A percentile compares a stretch with the other conserved stretches of the same genome.
Evolutionary conservation across 2,113 vertebrate genomes (phyloP).

Genomic region (Petromus typicus): DNA sequence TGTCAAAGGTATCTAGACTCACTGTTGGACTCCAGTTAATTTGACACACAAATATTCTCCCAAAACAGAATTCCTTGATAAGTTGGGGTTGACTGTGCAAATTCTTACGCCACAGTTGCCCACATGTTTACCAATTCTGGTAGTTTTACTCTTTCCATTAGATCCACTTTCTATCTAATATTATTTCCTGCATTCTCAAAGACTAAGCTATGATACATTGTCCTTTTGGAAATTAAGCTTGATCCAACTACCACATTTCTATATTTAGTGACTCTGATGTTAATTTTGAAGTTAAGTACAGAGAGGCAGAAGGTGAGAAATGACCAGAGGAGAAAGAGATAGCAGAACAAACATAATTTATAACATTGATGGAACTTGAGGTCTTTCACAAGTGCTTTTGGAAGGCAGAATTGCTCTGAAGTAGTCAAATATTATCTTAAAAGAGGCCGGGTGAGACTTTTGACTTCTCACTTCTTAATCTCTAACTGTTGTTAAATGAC

Average conservation of each 20-base stretch:
- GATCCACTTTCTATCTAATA: neutral
- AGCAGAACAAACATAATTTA: neutral
- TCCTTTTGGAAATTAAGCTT: neutral
- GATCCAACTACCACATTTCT: neutral
- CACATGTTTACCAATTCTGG: neutral
- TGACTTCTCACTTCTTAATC: neutral
- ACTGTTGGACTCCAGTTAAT: neutral
- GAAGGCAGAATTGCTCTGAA: neutral
- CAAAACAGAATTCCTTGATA: neutral
- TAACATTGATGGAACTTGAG: neutral
- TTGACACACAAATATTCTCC: neutral
- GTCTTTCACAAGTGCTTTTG: neutral
- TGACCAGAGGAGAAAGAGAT: neutral
- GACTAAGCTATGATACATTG: neutral
- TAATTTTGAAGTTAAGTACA: neutral
- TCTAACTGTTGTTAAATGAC: neutral
- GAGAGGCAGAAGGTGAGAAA: neutral
- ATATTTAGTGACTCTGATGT: neutral
- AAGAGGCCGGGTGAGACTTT: neutral
- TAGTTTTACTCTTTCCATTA: neutral
- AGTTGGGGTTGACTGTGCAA: neutral
- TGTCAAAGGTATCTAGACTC: neutral
- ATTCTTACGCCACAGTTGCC: neutral
- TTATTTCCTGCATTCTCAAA: neutral
- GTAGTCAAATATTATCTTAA: neutral